Conservation (phyloP, 2,888 invertebrate genomes). For the Cheilosia vernalis region DNA sequence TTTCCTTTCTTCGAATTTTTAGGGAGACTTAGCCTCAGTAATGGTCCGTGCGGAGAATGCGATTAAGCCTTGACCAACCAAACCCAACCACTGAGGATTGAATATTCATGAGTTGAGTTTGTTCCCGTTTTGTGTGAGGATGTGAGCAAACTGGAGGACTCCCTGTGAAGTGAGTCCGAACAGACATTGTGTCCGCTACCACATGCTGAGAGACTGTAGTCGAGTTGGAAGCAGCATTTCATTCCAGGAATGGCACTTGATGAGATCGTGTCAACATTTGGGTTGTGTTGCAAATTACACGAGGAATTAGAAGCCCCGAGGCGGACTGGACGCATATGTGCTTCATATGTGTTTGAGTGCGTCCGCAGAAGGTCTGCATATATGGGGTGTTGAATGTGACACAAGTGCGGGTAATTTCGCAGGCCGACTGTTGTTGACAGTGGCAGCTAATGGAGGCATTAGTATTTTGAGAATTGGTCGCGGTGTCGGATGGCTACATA, state of each 20-base stretch:
- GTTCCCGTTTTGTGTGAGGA: constrained; percentile 10
- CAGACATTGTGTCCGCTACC: constrained; percentile 60
- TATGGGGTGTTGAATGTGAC: constrained; percentile 24
- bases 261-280: constrained; percentile 62
- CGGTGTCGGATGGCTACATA: constrained; percentile 53
- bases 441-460: constrained; percentile 64
- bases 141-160: constrained; percentile 28
- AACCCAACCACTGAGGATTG: constrained; percentile 17
- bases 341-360: constrained; percentile 48
- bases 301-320: constrained; percentile 12
- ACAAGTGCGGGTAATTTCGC: constrained; percentile 21
- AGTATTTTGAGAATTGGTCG: constrained; percentile 47
- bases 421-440: constrained; percentile 47
- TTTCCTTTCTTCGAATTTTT: background rate
- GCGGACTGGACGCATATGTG: constrained; percentile 31
- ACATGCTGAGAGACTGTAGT: constrained; percentile 42
- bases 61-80: constrained; percentile 47
- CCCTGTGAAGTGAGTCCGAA: constrained; percentile 38
- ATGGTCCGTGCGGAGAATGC: constrained; percentile 23
- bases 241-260: constrained; percentile 51
- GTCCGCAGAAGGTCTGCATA: constrained; percentile 5
- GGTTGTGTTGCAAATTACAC: constrained; percentile 50
- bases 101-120: constrained; percentile 57
- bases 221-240: constrained; percentile 5
- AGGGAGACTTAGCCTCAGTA: constrained; percentile 2